Evolutionary conservation across 2,888 invertebrate species (phyloP).

Genomic region (Hirtodrosophila cameraria): DNA sequence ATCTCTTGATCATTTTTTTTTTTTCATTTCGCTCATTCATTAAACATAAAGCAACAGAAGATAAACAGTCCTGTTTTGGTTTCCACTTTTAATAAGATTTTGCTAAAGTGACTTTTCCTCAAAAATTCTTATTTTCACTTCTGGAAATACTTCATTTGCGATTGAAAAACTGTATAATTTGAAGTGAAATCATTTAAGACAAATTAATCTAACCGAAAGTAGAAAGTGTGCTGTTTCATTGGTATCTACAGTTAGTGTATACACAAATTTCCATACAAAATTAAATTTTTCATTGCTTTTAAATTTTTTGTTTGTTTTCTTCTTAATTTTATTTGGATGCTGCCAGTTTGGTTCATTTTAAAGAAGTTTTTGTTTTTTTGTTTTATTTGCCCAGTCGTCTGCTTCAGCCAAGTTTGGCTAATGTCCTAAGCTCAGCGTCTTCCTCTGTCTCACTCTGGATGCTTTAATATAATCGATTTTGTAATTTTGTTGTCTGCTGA

Average conservation of each 20-base stretch:
- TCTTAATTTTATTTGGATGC: conserved; percentile 35
- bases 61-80: too few relatives aligned
- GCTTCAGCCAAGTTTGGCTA: conserved; percentile 51
- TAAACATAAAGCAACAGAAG: too few relatives aligned
- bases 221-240: conserved; percentile 12
- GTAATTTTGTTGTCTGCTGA: conserved; percentile 46
- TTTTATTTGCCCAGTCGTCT: conserved; percentile 40
- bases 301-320: conserved; percentile 3
- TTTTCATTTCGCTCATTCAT: too few relatives aligned
- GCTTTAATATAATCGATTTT: conserved; percentile 76
- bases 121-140: too few relatives aligned
- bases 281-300: neutral
- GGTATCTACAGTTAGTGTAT: conserved; percentile 9
- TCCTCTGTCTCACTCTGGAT: neutral
- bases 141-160: too few relatives aligned
- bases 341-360: conserved; percentile 41
- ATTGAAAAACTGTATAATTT: too few relatives aligned
- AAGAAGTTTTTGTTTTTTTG: conserved; percentile 46
- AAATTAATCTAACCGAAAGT: too few relatives aligned
- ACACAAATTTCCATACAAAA: neutral
- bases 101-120: too few relatives aligned
- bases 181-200: too few relatives aligned
- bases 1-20: too few relatives aligned
- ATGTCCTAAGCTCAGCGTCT: conserved; percentile 30
- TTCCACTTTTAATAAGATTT: too few relatives aligned